Evolutionary conservation across 1,140 invertebrate species (phyloP).

Genomic region (Reticulitermes speratus): DNA sequence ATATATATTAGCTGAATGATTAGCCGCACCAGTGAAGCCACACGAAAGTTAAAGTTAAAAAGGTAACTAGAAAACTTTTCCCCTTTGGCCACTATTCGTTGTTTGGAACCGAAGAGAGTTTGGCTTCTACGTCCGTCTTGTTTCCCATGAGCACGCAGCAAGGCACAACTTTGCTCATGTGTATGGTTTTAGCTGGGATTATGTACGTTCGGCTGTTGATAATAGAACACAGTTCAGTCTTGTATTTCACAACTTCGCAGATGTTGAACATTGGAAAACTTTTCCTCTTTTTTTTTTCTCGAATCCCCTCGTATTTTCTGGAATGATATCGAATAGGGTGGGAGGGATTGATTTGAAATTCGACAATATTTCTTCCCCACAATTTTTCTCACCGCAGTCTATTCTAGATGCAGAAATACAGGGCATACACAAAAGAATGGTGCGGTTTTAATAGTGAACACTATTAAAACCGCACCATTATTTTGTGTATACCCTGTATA

Average conservation of each 20-base stretch:
- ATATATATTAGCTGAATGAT: neutral
- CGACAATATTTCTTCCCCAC: neutral
- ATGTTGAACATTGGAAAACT: neutral
- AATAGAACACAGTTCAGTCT: neutral
- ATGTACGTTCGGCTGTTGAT: neutral
- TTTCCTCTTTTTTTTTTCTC: neutral
- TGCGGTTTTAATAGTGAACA: too few relatives aligned
- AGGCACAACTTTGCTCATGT: neutral
- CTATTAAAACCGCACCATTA: too few relatives aligned
- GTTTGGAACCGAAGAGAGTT: neutral
- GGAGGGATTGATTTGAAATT: neutral
- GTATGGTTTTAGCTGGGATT: slow-evolving; percentile 15
- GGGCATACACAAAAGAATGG: too few relatives aligned
- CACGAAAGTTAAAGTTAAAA: neutral
- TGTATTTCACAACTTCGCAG: neutral
- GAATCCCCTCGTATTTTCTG: neutral
- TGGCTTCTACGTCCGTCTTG: neutral
- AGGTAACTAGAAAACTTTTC: slow-evolving; percentile 17
- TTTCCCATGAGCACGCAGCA: neutral
- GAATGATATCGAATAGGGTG: neutral
- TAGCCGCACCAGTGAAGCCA: neutral
- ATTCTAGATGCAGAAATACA: too few relatives aligned
- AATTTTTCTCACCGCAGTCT: too few relatives aligned
- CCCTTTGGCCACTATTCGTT: neutral
- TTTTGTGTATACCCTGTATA: too few relatives aligned